Evolutionary conservation across 2,888 invertebrate species (phyloP), one percentile per base, ranked within the genome.

Genomic region (Drosophila mercatorum): DNA sequence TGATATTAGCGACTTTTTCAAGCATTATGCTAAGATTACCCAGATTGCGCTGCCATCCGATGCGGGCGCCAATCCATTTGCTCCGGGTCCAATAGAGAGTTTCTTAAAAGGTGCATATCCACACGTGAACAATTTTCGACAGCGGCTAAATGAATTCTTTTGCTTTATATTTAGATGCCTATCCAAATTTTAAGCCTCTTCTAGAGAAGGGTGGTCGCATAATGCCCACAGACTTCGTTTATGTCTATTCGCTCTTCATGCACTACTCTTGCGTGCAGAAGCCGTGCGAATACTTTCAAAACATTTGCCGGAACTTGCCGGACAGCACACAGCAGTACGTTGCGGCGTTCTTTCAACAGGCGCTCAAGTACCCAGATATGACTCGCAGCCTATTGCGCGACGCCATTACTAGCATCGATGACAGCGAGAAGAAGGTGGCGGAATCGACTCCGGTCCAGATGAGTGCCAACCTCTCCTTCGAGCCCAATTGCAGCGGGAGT

Each of bases 231-330:
- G 93, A 93, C 56, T 92, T 92, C 60, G 58, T 92, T 5, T 92
- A 91, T 62, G 83, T 90, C 1, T 93, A 92, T 67, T 91, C 93
- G 0, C 64, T 93, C 6, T 69, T 93, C 0, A 72, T 93, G 60
- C 93, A 93, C 68, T 92, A 90, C 70, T 88, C 90, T 5, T 93
- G 93, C 63, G 90, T 93, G 0, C 89, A 88, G 70, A 70, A 72
- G 63, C 88, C 91, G 0, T 83, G 88, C 28, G 75, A 78, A 40
- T 78, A 79, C 56, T 92, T 92, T 47, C 93, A 92, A 58, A 81
- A 80, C 57, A 84, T 90, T 6, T 93, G 93, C 62, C 79, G 90
- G 43, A 78, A 72, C n/a, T 76, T 93, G 4, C 75, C 90, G 1
- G 85, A 88, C 26, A 38, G 22, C 3, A 72, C 82, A 2, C 93